phyloP scores from a whole-genome alignment of 2,888 invertebrate species.

The Hedya salicella region DNA sequence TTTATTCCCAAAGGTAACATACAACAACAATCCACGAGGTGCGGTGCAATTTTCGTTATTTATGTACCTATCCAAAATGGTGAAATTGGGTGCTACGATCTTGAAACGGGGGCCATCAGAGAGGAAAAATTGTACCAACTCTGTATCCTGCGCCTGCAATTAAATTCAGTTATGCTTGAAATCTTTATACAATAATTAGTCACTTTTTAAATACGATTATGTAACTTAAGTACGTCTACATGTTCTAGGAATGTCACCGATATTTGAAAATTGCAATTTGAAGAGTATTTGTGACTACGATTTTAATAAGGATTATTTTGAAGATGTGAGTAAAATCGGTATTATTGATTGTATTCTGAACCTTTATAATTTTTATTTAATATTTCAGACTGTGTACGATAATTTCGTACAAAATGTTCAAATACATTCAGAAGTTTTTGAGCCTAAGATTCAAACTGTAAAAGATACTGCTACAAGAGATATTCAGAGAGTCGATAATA shows the following conservation, averaged over 20 bases:
- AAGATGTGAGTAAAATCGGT: constrained; percentile 59
- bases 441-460: constrained; percentile 61
- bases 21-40: too few species aligned
- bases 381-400: constrained; percentile 69
- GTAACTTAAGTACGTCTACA: neutral
- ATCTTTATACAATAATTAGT: too few species aligned
- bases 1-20: constrained; percentile 85
- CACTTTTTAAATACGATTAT: neutral
- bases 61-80: too few species aligned
- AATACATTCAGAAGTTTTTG: constrained; percentile 72
- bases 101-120: too few species aligned
- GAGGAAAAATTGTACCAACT: too few species aligned
- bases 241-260: constrained; percentile 81
- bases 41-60: too few species aligned
- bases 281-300: constrained; percentile 55
- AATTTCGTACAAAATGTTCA: constrained; percentile 79
- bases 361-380: neutral
- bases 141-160: too few species aligned
- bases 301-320: constrained; percentile 63
- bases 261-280: constrained; percentile 67
- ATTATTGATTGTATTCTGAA: neutral
- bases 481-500: constrained; percentile 62
- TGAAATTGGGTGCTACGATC: too few species aligned
- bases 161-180: too few species aligned
- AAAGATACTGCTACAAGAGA: constrained; percentile 58